Evolutionary conservation across 2,797 vertebrate species (phyloP), one percentile per base, ranked within the genome.

Genomic region (Rhinophrynus dorsalis): DNA sequence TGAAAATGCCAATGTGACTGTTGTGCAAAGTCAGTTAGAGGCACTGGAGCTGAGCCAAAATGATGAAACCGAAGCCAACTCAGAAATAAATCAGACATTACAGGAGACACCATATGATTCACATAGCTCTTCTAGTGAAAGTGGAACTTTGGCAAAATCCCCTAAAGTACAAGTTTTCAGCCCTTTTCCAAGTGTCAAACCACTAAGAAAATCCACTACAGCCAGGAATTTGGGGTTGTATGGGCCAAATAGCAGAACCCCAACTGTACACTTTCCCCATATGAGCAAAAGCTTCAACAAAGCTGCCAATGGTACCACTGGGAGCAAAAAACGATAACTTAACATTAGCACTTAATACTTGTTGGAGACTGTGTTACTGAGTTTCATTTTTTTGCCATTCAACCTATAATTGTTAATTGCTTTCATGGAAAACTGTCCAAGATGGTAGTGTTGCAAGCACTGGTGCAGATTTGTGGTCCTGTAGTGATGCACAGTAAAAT

Each of bases 151-250:
- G 20, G 56, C 74, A 71, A 89, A 77, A 44, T 75, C 74, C 1
- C 67, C 80, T 13, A 84, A 89, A 63, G 26, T 82, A 0, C 90
- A 90, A 33, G 83, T 92, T 76, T 99, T 96, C 72, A 97, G 92
- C 38, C 97, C 97, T 3, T 99, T 99, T 57, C 97, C 97, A 1
- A 92, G 86, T 0, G 84, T 98, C 51, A 99, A 99, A 78, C 95
- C 93, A 12, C 96, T 95, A 56, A 89, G 93, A 40, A 97, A 94
- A 75, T 99, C 97, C 0, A 74, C 87, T 0, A 91, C 96, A 0
- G 97, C 97, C 71, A 89, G 96, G 70, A 99, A 97, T 85, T 85
- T 99, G 56, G 97, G 97, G 2, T 85, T 99, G 0, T 99, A 99
- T 2, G 96, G 96, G 3, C 96, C 96, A 6, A 97, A 94, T 0